Base-by-base conservation (phyloP, 2,888 invertebrate species). In the Chirona hameri region DNA sequence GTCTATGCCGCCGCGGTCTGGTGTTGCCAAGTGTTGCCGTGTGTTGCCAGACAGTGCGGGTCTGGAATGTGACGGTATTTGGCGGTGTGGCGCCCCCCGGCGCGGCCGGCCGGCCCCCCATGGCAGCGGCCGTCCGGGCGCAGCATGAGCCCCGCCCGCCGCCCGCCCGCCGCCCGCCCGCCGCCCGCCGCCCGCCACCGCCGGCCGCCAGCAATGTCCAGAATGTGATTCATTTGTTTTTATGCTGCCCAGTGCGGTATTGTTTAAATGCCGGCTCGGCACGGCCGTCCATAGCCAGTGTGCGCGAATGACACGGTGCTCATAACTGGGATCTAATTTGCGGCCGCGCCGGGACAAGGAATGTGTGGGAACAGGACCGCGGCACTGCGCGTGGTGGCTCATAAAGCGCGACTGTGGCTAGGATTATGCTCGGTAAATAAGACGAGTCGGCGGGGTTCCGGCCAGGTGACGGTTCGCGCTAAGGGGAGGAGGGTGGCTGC, bases 211-310 rank as follows among this genome's bases (percentile, higher is more conserved):
- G 21, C 76, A 21, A 76, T 39, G 76, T 46, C 76, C 76, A 76
- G 76, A 76, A 76, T 76, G 76, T 76, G 76, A 76, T 76, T 76
- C 76, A 76, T 76, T 76, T 76, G 76, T 76, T 76, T 76, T 76
- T 76, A 76, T 46, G 39, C 76, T 21, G 76, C 46, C 76, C 18
- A n/a, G 69, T 18, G 24, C 46, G 46, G 76, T 76, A 76, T 76
- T 76, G 76, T 46, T 76, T 76, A 76, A 76, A 76, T 76, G 76
- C 76, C 76, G 24, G 39, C 18, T 31, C 18, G 12, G 39, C 0
- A 31, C 72, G 31, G 31, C 18, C 27, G n/a, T 27, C 27, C 29
- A 15, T 18, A 18, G 46, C 39, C 46, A 24, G 46, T 39, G 10
- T 4, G 27, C 76, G 39, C 76, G 21, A 39, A 46, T 76, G 76